These are phyloP conservation scores for Gymnocypris eckloni DNA, from an alignment of 2,797 vertebrate species.

Conservation along the genomic window DNA sequence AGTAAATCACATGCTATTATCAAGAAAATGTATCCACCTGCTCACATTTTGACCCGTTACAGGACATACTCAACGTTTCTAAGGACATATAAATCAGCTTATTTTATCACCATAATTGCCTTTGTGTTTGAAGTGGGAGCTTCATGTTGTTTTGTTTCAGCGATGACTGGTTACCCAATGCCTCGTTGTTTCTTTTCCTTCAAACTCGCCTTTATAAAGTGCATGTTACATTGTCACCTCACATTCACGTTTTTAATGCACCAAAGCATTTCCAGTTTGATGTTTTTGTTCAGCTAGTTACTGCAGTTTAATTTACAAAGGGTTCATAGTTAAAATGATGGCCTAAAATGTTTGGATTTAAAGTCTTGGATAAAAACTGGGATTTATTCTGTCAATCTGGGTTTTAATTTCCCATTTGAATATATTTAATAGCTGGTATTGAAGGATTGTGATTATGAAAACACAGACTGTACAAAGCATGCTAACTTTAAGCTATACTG, in stretches of 20 bases:
- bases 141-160: constrained; percentile 41
- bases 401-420: neutral
- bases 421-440: neutral
- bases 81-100: constrained; percentile 49
- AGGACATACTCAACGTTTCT: constrained; percentile 21
- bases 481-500: neutral
- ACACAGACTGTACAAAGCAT: neutral
- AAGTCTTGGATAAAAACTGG: neutral
- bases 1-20: constrained; percentile 35
- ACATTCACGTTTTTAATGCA: neutral
- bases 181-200: constrained; percentile 17
- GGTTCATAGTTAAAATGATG: neutral
- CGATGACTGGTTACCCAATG: neutral
- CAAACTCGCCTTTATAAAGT: constrained; percentile 21
- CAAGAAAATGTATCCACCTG: constrained; percentile 32
- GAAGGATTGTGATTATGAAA: neutral
- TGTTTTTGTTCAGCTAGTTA: neutral
- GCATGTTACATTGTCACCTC: constrained; percentile 30
- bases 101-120: constrained; percentile 62
- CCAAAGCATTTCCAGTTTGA: neutral
- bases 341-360: neutral
- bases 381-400: neutral
- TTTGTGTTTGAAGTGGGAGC: constrained; percentile 59
- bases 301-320: neutral
- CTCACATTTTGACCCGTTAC: constrained; percentile 31